Conservation (phyloP, 2,888 invertebrate genomes). For the Merodon equestris region DNA sequence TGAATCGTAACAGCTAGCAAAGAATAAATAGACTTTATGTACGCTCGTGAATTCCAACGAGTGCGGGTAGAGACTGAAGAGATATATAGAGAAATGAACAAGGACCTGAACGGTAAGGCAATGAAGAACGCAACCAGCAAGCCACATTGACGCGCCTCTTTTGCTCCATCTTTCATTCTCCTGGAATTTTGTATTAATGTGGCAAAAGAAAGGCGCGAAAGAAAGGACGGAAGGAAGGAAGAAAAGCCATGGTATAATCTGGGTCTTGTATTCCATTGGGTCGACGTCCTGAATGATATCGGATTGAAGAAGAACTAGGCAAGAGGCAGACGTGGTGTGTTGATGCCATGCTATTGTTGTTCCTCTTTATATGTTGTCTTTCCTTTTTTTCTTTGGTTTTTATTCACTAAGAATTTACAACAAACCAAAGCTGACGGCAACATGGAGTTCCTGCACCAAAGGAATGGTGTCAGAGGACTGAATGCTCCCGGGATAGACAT, state of each 20-base stretch:
- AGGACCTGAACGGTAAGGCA: constrained; percentile 14
- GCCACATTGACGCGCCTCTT: constrained; percentile 33
- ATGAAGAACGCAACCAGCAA: constrained; percentile 34
- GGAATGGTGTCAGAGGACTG: constrained; percentile 15
- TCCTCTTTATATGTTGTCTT: not conserved
- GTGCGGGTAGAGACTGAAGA: not conserved
- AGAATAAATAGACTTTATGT: constrained; percentile 61
- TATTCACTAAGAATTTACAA: constrained; percentile 21
- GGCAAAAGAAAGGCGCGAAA: constrained; percentile 20
- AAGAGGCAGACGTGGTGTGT: not conserved
- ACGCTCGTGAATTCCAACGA: constrained; percentile 31
- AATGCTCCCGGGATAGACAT: constrained; percentile 27
- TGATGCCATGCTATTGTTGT: constrained; percentile 18
- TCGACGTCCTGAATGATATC: constrained; percentile 60
- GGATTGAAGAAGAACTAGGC: constrained; percentile 20
- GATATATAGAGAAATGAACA: not conserved
- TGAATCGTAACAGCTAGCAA: constrained; percentile 58
- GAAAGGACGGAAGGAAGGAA: constrained; percentile 30
- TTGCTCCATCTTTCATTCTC: constrained; percentile 5
- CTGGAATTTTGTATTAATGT: constrained; percentile 55
- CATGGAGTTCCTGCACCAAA: not conserved
- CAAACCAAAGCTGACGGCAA: no score
- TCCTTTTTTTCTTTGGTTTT: constrained; percentile 29
- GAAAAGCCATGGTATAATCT: constrained; percentile 55
- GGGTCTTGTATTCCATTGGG: constrained; percentile 62